Conservation (phyloP, 2,888 invertebrate species). For the Drosophila formosana region DNA sequence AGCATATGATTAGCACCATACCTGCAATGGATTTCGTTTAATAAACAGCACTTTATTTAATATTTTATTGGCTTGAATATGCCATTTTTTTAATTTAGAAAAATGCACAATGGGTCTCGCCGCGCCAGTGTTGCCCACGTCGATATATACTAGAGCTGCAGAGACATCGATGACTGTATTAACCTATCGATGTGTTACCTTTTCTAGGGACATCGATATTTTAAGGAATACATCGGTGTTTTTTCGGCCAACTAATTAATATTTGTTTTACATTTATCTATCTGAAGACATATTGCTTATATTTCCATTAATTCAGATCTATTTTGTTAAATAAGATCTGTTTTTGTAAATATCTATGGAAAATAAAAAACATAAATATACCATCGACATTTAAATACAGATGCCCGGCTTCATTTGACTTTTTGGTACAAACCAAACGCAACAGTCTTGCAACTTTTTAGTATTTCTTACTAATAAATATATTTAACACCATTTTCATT, state of each 20-base stretch:
- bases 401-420: too few species aligned
- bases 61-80: slow-evolving; percentile 32
- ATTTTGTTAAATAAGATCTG: too few species aligned
- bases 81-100: slow-evolving; percentile 61
- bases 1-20: slow-evolving; percentile 22
- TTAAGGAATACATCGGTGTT: neutral
- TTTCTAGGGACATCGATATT: neutral
- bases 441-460: too few species aligned
- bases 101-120: slow-evolving; percentile 58
- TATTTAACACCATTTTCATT: too few species aligned
- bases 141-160: slow-evolving; percentile 24
- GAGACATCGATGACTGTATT: neutral
- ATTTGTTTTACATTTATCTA: too few species aligned
- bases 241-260: neutral
- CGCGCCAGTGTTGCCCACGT: slow-evolving; percentile 47
- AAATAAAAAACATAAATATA: too few species aligned
- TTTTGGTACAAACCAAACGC: too few species aligned
- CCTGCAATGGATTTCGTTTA: slow-evolving; percentile 19
- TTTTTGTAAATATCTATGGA: too few species aligned
- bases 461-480: too few species aligned
- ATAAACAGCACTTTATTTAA: slow-evolving; percentile 48
- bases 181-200: neutral
- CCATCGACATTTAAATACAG: too few species aligned
- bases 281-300: too few species aligned
- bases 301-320: too few species aligned